Base-by-base conservation (phyloP, 1,140 invertebrate species). In the Watersipora subatra region DNA sequence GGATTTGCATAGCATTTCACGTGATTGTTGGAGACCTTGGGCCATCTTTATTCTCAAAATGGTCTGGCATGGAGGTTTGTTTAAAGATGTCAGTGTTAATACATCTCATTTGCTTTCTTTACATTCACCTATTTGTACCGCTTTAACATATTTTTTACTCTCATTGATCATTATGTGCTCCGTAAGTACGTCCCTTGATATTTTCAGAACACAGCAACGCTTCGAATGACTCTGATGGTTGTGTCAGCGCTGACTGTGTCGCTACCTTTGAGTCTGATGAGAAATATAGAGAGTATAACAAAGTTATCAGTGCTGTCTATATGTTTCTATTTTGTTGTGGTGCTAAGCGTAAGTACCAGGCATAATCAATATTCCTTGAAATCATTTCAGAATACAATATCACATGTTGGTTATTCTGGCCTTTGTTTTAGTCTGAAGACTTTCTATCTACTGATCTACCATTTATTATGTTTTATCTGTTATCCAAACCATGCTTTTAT, bases 11-110 rank as follows among this genome's bases (percentile, higher is more conserved):
- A 64, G 93, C 93, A 7, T 97, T 93, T 76, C 93, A 96, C 82
- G 93, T 97, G n/a, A 92, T 97, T 15, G 90, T 97, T 67, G 94
- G 94, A 2, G 94, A 98, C 78, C 82, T 97, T 25, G 92, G 91
- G 17, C 93, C 94, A 66, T 87, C 88, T 71, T 92, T 98, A 68
- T 82, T 96, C 56, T 85, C 87, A 0, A 89, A 93, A 78, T 81
- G 91, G 62, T 84, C 92, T 58, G 84, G 86, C 55, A 83, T 91
- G 22, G 85, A 80, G 70, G 81, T 82, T 68, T 62, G 66, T 61
- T 28, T 2, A 62, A 3, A n/a, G n/a, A n/a, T n/a, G n/a, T n/a
- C n/a, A 3, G 12, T 20, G 2, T 2, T 12, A 25, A 22, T 26
- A 12, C 3, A 27, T 27, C 26, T 2, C 12, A 55, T 55, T 55